These are phyloP conservation scores for Laticauda laticaudata DNA, from an alignment of 2,113 vertebrate genomes.

Conservation along the genomic window DNA sequence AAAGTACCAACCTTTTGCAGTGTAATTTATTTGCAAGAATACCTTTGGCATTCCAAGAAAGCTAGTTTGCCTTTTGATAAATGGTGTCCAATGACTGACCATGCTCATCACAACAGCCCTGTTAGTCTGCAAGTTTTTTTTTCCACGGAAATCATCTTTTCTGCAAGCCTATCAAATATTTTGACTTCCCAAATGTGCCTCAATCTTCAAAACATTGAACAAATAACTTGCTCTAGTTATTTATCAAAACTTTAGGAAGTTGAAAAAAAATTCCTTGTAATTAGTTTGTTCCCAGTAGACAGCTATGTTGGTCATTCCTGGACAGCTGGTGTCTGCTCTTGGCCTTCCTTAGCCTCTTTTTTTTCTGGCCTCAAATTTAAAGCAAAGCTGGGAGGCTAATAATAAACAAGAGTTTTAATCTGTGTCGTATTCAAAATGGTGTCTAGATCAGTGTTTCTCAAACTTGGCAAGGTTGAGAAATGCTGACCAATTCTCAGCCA, in stretches of 20 bases:
- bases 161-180: not conserved
- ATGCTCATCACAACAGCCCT: not conserved
- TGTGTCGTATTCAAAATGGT: not conserved
- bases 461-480: not conserved
- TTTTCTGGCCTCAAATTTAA: too few species aligned
- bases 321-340: not conserved
- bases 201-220: not conserved
- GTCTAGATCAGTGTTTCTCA: not conserved
- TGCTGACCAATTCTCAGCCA: not conserved
- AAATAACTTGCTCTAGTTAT: not conserved
- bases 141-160: not conserved
- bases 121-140: not conserved
- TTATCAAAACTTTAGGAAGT: not conserved
- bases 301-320: not conserved
- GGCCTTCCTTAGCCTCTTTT: not conserved
- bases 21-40: not conserved
- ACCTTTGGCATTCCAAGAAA: not conserved
- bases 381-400: not conserved
- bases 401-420: not conserved
- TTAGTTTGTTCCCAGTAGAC: not conserved
- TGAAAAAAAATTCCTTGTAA: not conserved
- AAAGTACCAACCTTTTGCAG: not conserved
- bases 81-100: not conserved
- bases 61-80: not conserved
- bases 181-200: not conserved